Percentiles rank a stretch among this genome's conserved stretches.
Conservation (phyloP, 1,140 invertebrate species). For the Adelges cooleyi region DNA sequence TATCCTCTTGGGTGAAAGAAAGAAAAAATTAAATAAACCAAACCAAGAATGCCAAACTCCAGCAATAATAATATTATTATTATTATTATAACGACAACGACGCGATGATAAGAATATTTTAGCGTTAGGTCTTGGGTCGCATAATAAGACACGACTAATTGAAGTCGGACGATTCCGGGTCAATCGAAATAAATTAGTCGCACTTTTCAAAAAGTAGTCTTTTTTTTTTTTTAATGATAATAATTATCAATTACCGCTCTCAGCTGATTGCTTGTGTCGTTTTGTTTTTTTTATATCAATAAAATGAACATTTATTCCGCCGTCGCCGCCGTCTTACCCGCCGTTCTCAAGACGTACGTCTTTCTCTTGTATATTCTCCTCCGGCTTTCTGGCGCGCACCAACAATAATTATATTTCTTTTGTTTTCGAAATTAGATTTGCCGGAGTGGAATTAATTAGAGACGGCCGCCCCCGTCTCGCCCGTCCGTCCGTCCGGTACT, state of each 20-base stretch:
- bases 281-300: background rate
- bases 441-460: constrained; percentile 27
- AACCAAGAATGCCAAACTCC: background rate
- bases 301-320: constrained; percentile 7
- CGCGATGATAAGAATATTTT: too few relatives aligned
- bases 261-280: constrained; percentile 5
- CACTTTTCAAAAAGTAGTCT: background rate
- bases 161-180: constrained; percentile 11
- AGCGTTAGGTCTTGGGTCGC: too few relatives aligned
- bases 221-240: too few relatives aligned
- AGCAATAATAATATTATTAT: background rate
- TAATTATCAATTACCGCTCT: background rate
- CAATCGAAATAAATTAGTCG: constrained; percentile 22
- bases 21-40: too few relatives aligned
- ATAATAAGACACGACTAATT: background rate
- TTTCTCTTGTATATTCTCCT: too few relatives aligned
- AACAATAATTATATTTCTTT: constrained; percentile 26
- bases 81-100: too few relatives aligned
- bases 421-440: constrained; percentile 28
- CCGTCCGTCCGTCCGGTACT: background rate
- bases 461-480: background rate
- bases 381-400: too few relatives aligned
- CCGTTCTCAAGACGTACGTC: too few relatives aligned
- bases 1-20: too few relatives aligned
- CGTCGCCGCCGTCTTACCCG: too few relatives aligned